phyloP scores from a whole-genome alignment of 2,797 vertebrate species.

The Delichon dasypus region DNA sequence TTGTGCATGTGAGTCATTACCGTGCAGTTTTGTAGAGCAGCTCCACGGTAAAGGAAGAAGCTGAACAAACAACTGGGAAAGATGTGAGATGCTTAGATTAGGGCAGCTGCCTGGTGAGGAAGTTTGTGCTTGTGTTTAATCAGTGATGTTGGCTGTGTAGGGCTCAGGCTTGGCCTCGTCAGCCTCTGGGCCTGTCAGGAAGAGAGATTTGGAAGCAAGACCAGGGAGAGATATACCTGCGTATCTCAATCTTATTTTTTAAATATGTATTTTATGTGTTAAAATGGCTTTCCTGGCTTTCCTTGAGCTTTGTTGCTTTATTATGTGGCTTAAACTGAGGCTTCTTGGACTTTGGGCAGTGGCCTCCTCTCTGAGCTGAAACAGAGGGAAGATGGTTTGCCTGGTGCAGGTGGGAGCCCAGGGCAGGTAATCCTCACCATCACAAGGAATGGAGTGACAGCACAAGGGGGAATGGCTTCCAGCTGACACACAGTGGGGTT shows the following conservation, averaged over 20 bases:
- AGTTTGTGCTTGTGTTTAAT: conserved; percentile 5
- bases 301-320: background rate
- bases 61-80: conserved; percentile 40
- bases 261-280: background rate
- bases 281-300: background rate
- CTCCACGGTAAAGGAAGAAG: background rate
- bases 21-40: background rate
- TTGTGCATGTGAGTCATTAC: background rate
- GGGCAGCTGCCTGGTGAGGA: conserved; percentile 8
- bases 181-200: background rate
- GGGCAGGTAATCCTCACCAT: background rate
- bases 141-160: background rate
- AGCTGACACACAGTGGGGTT: background rate
- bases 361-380: background rate
- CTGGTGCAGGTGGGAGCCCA: background rate
- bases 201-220: background rate
- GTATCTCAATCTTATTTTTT: background rate
- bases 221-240: background rate
- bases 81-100: background rate
- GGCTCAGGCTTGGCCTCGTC: background rate
- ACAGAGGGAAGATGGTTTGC: background rate
- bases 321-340: background rate
- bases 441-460: background rate
- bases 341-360: background rate
- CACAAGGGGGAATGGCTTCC: background rate